Evolutionary conservation across 1,140 invertebrate species (phyloP), one percentile per base, ranked within the genome.

Genomic region (Fragariocoptes setiger): DNA sequence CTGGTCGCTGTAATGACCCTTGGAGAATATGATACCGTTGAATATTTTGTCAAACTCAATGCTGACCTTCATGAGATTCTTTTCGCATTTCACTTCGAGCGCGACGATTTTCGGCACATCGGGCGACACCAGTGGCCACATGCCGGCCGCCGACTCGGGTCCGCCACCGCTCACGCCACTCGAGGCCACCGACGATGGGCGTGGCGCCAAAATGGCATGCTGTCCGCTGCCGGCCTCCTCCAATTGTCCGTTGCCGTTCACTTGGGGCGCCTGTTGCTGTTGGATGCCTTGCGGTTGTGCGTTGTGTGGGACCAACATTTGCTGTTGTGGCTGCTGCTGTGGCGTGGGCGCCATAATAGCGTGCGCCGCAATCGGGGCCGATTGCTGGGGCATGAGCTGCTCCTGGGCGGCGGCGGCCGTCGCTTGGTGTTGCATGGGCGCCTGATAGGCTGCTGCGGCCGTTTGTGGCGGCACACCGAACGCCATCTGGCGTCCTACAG

Each of bases 1-100:
- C 2, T 72, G 65, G 52, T 83, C 76, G 49, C 75, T 80, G 58
- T 80, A 85, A 60, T 61, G 57, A 17, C 51, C 51, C 43, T 54
- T 54, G 17, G 46, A 48, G 42, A 54, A 54, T 18, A 54, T 54
- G 4, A 54, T 45, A 17, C 52, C 52, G 39, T 54, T 48, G 42
- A 54, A 54, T 20, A 51, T 51, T 31, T 52, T 52, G 35, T 54
- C 52, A 22, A 54, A 54, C 37, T 54, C 51, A 20, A 54, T 48
- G 8, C 46, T 43, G 4, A 54, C 50, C 37, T 54, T 53, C 52
- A 54, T 54, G 8, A 51, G 40, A 42, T 51, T 51, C 22, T 52
- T 53, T 19, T 53, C 52, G 25, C 52, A 54, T 40, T 54, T 54
- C 0, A 54, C 52, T 42, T 54, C 52, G 14, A 54, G 40, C 36